These are phyloP conservation scores for Scaptomyza parva DNA, from an alignment of 2,888 invertebrate species.

Conservation along the genomic window DNA sequence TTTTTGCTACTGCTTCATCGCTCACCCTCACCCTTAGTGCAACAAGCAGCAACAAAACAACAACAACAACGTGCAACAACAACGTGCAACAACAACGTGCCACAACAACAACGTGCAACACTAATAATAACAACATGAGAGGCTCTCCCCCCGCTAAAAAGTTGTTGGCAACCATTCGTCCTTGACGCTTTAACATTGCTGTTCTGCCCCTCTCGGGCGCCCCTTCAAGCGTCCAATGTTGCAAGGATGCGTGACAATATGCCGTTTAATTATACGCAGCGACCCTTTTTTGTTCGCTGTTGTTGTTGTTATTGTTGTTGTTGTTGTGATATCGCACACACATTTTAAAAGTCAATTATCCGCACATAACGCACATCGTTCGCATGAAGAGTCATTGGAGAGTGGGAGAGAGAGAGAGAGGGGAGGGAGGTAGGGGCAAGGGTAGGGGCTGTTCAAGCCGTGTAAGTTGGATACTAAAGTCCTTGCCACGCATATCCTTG, in stretches of 20 bases:
- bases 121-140: slow-evolving; percentile 23
- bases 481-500: slow-evolving; percentile 50
- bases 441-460: neutral
- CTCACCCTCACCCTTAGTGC: neutral
- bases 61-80: slow-evolving; percentile 40
- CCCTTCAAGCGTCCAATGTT: slow-evolving; percentile 21
- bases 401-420: neutral
- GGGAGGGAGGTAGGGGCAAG: neutral
- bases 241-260: slow-evolving; percentile 76
- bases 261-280: slow-evolving; percentile 77
- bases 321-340: slow-evolving; percentile 77
- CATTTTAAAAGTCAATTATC: slow-evolving; percentile 81
- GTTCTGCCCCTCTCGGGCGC: neutral
- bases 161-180: slow-evolving; percentile 39
- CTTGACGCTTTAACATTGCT: slow-evolving; percentile 29
- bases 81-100: slow-evolving; percentile 51
- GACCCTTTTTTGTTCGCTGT: slow-evolving; percentile 59
- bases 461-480: slow-evolving; percentile 10
- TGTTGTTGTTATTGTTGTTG: slow-evolving; percentile 45
- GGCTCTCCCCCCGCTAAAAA: neutral
- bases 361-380: slow-evolving; percentile 79
- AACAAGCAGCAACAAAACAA: neutral
- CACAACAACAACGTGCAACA: slow-evolving; percentile 32
- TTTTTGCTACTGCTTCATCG: slow-evolving; percentile 6
- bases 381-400: slow-evolving; percentile 34